Evolutionary conservation across 2,797 vertebrate species (phyloP).

Genomic region (Pipistrellus kuhlii): DNA sequence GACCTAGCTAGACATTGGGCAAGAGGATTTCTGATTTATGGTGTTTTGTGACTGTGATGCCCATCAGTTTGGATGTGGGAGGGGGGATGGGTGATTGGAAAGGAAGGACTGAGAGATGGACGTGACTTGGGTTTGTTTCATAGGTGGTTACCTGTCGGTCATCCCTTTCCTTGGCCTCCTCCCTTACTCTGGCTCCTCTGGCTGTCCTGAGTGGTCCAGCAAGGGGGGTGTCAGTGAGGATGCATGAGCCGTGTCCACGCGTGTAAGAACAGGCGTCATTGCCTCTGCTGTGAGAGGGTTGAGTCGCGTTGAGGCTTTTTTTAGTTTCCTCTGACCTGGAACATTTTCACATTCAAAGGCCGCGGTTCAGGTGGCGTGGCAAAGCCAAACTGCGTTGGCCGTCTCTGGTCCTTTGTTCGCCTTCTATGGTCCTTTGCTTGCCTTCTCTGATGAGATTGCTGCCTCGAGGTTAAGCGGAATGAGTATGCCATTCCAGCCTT

Average conservation of each 20-base stretch:
- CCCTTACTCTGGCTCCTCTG: no score
- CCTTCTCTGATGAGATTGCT: neutral
- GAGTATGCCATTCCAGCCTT: neutral
- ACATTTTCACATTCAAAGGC: neutral
- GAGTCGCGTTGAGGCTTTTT: neutral
- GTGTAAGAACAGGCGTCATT: neutral
- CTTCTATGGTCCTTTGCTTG: neutral
- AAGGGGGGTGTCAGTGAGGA: neutral
- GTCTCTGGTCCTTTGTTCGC: neutral
- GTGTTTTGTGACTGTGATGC: neutral
- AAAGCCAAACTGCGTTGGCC: neutral
- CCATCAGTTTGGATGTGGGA: neutral
- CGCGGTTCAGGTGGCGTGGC: neutral
- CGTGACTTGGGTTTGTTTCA: neutral
- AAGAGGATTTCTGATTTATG: neutral
- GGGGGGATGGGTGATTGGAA: neutral
- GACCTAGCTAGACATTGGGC: neutral
- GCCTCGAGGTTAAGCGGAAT: slow-evolving; percentile 22
- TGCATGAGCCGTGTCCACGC: fast-evolving
- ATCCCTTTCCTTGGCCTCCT: neutral
- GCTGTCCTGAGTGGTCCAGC: neutral
- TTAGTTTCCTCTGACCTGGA: neutral
- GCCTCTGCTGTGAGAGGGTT: neutral
- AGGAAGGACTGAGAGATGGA: neutral
- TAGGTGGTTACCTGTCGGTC: neutral